Conservation (phyloP, 2,797 vertebrate genomes). For the Pogoniulus pusillus region DNA sequence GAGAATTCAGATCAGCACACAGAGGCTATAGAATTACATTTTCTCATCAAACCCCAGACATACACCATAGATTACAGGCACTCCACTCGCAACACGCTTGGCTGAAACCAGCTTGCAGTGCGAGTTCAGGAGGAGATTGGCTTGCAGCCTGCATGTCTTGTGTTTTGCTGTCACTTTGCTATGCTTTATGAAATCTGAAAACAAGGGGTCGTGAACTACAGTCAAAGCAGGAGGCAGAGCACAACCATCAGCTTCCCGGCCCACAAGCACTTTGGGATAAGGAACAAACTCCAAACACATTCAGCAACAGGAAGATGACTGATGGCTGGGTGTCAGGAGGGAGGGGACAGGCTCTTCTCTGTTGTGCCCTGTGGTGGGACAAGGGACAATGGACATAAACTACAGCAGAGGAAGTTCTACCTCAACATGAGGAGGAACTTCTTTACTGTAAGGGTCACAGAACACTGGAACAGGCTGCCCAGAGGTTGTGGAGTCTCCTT, state of each 20-base stretch:
- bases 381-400: too few relatives aligned
- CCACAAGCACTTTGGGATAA: background rate
- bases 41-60: conserved; percentile 6
- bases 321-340: too few relatives aligned
- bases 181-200: background rate
- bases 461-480: too few relatives aligned
- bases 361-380: too few relatives aligned
- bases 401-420: too few relatives aligned
- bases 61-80: background rate
- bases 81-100: background rate
- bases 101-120: background rate
- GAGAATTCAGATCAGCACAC: conserved; percentile 29
- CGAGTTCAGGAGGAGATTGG: background rate
- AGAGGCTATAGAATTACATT: conserved; percentile 34
- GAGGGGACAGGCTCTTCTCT: too few relatives aligned
- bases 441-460: too few relatives aligned
- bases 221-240: background rate
- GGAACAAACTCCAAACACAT: background rate
- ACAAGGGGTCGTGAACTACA: background rate
- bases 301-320: background rate
- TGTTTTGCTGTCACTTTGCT: background rate
- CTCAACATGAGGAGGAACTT: too few relatives aligned
- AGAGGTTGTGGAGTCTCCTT: too few relatives aligned
- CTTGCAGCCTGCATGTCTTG: background rate
- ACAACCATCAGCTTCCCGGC: background rate